These are phyloP conservation scores for Dryomyza anilis DNA, from an alignment of 2,888 invertebrate genomes.

Conservation along the genomic window DNA sequence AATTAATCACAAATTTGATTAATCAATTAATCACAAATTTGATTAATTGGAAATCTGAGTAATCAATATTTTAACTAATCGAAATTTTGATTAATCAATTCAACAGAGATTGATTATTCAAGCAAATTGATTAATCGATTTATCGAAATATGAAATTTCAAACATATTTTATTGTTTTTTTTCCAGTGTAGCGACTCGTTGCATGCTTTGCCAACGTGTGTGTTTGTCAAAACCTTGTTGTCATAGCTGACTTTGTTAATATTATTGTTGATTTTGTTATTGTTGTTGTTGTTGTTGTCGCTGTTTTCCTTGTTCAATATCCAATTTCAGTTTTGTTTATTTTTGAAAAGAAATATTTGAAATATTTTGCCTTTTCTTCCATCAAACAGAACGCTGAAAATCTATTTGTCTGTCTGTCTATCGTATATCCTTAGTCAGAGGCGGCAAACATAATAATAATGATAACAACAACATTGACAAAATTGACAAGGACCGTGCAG, in stretches of 20 bases:
- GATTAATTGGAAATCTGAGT: too few species aligned
- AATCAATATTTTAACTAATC: too few species aligned
- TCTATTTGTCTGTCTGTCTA: not conserved
- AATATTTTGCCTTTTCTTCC: not conserved
- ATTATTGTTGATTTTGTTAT: slow-evolving; percentile 8
- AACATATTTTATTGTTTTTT: not conserved
- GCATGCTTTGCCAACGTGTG: not conserved
- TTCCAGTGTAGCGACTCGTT: not conserved
- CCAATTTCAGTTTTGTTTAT: slow-evolving; percentile 10
- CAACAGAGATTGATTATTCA: too few species aligned
- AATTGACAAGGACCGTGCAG: not conserved
- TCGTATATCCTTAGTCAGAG: not conserved
- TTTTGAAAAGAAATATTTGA: not conserved
- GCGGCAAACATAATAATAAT: too few species aligned
- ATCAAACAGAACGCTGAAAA: not conserved
- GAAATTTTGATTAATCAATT: too few species aligned
- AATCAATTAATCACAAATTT: too few species aligned
- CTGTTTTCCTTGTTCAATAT: not conserved
- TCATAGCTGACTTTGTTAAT: slow-evolving; percentile 11
- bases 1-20: too few species aligned
- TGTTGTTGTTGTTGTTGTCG: slow-evolving; percentile 8
- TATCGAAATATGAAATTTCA: too few species aligned
- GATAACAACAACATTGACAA: too few species aligned
- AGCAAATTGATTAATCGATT: too few species aligned
- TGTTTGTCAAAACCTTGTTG: slow-evolving; percentile 7